phyloP scores from a whole-genome alignment of 2,113 vertebrate species.

The Tachycineta bicolor region DNA sequence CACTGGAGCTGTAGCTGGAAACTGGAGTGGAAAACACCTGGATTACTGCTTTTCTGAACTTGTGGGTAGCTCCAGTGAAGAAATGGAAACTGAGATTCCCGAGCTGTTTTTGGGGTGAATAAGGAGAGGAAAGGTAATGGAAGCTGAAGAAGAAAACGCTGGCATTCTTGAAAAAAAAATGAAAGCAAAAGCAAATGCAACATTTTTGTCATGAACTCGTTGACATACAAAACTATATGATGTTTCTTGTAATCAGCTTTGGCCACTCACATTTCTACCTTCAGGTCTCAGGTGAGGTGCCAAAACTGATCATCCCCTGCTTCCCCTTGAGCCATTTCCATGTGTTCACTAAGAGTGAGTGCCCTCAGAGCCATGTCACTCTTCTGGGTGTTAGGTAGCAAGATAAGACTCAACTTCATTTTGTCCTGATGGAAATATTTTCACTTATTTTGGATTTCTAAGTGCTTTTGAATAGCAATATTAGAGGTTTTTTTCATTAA shows the following conservation, averaged over 20 bases:
- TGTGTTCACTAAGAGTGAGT: accelerated
- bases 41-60: background rate
- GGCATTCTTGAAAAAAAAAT: background rate
- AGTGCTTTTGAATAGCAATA: background rate
- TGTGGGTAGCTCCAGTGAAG: background rate
- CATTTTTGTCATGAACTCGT: background rate
- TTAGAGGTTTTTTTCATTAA: background rate
- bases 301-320: background rate
- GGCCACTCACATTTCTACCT: background rate
- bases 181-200: accelerated
- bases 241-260: background rate
- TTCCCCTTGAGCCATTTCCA: background rate
- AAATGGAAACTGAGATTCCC: background rate
- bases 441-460: background rate
- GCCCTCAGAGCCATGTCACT: accelerated
- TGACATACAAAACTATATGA: background rate
- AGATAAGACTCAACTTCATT: background rate
- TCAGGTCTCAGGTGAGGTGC: background rate
- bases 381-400: background rate
- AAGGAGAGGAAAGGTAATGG: background rate
- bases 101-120: background rate
- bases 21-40: background rate
- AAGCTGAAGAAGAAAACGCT: background rate
- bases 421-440: background rate
- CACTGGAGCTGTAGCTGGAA: background rate